Evolutionary conservation across 2,888 invertebrate species (phyloP), one percentile per base, ranked within the genome.

Genomic region (Saturnia japonica): DNA sequence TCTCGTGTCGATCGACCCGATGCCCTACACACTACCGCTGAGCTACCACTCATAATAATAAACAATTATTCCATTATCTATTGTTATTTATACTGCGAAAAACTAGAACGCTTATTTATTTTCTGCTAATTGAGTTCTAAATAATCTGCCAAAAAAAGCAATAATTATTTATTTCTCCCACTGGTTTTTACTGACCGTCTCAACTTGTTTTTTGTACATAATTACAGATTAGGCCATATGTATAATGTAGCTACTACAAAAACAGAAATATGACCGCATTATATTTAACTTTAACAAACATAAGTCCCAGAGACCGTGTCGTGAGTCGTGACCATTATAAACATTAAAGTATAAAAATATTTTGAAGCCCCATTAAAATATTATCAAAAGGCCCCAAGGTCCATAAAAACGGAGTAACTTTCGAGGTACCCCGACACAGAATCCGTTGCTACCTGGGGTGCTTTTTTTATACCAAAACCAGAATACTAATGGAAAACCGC

Each of bases 401-500:
- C 64, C 64, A 64, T 40, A 64, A 64, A 64, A 64, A 64, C 64
- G 9, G 28, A 60, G 64, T 40, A 40, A 64, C 40, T 40, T 34
- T 64, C 64, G 40, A 64, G 64, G 64, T 64, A 62, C 62, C 62
- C n/a, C 64, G 64, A 64, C 40, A 40, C 64, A n/a, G 40, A 64
- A 64, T 40, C 64, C 64, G 64, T 64, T 64, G 64, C 64, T 64
- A 64, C 64, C 64, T 64, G 64, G 64, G 64, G 40, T 64, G 64
- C 40, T 64, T 64, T 64, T 47, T 64, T 64, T 64, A n/a, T 64
- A 64, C 62, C 16, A 40, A 64, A 40, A 60, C 57, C 25, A 28
- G 57, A 60, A 60, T 60, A 60, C 25, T 60, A 60, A 60, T 60
- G 57, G 25, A 14, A 14, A 54, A 60, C 25, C 25, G 28, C 57